Conservation (phyloP, 2,797 vertebrate genomes). For the Semotilus atromaculatus region DNA sequence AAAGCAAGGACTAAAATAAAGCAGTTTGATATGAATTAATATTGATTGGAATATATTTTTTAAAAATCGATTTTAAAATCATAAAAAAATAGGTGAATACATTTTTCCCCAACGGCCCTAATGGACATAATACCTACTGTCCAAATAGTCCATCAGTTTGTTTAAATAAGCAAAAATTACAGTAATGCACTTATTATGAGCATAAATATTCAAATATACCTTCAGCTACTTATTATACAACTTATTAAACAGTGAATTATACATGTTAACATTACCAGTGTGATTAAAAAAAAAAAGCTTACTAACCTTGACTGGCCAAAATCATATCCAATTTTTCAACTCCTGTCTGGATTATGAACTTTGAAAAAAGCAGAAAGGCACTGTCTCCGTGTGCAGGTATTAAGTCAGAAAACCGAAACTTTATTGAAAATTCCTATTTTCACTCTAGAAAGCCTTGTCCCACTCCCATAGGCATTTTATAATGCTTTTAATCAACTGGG, state of each 20-base stretch:
- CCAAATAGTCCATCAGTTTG: neutral
- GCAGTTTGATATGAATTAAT: too few species aligned
- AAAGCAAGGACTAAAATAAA: too few species aligned
- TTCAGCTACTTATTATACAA: neutral
- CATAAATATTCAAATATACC: neutral
- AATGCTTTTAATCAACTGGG: neutral
- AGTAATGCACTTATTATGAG: neutral
- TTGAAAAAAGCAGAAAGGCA: neutral
- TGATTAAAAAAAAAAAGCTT: neutral
- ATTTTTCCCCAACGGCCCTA: too few species aligned
- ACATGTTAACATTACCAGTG: neutral
- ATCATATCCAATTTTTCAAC: neutral
- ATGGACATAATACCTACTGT: too few species aligned
- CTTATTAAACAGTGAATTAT: neutral
- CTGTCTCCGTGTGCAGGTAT: neutral
- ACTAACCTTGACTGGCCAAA: neutral
- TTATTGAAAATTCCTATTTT: neutral
- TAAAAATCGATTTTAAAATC: too few species aligned
- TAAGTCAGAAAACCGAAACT: neutral
- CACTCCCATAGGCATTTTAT: too few species aligned
- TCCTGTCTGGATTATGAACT: neutral
- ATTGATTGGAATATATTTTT: too few species aligned
- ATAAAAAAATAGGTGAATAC: too few species aligned
- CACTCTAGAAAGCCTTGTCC: neutral
- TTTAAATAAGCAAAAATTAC: neutral